Conservation (phyloP, 2,113 vertebrate species). For the Stigmatopora argus region DNA sequence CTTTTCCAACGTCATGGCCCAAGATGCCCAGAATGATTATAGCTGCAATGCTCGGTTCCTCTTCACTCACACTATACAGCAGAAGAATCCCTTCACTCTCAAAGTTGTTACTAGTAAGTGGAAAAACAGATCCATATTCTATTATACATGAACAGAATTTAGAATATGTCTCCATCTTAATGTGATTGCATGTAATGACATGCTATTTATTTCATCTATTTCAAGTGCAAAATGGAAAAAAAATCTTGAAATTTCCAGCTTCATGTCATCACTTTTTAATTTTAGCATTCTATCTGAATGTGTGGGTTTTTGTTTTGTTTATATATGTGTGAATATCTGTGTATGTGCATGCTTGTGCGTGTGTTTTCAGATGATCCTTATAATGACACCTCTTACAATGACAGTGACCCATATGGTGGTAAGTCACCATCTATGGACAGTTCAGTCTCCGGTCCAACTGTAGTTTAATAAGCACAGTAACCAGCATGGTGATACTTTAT, state of each 20-base stretch:
- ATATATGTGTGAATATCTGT: slow-evolving; percentile 17
- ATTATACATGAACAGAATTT: neutral
- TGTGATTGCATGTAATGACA: slow-evolving; percentile 23
- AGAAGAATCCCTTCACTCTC: slow-evolving; percentile 93
- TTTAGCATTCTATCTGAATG: neutral
- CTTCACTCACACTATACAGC: slow-evolving; percentile 97
- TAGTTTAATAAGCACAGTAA: slow-evolving; percentile 67
- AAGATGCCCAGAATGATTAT: slow-evolving; percentile 86
- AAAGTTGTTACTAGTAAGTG: slow-evolving; percentile 92
- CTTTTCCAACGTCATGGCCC: slow-evolving; percentile 88
- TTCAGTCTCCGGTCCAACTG: slow-evolving; percentile 25
- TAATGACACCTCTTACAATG: slow-evolving; percentile 86
- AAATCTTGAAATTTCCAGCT: neutral
- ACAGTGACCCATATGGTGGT: slow-evolving; percentile 87
- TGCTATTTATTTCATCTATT: neutral
- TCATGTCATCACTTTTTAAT: neutral
- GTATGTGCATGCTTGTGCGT: slow-evolving; percentile 38
- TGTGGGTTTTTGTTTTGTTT: neutral
- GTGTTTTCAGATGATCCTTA: slow-evolving; percentile 83
- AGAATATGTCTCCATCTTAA: slow-evolving; percentile 38
- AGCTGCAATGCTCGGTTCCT: slow-evolving; percentile 94
- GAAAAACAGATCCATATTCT: slow-evolving; percentile 8
- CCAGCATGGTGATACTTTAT: slow-evolving; percentile 9
- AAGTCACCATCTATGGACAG: slow-evolving; percentile 70
- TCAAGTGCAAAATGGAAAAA: neutral